Conservation (phyloP, 2,113 vertebrate genomes). For the Indicator maculatus region DNA sequence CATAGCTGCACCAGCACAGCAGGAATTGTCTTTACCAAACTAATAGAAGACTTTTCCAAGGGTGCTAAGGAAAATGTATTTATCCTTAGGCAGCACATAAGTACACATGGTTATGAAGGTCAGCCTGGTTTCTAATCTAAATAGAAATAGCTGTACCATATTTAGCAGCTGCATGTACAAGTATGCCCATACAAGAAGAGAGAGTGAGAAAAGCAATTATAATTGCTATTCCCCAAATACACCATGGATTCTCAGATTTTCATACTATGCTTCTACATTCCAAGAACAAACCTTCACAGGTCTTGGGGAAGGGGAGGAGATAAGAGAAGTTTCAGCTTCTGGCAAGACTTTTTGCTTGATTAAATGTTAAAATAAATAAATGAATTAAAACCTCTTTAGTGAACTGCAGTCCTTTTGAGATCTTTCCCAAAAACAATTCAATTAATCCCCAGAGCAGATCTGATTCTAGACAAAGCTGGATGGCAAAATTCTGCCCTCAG, state of each 20-base stretch:
- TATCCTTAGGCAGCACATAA: conserved; percentile 33
- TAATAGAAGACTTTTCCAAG: not conserved
- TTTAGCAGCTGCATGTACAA: conserved; percentile 30
- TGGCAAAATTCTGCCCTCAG: conserved; percentile 11
- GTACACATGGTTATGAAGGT: conserved; percentile 27
- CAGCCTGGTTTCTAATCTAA: conserved; percentile 46
- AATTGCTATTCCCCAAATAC: conserved; percentile 42
- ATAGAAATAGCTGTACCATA: conserved; percentile 10
- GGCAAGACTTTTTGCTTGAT: not conserved
- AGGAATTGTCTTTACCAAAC: not conserved
- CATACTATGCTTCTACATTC: not conserved
- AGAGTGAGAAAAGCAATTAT: conserved; percentile 64
- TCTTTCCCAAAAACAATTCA: not conserved
- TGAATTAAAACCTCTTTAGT: not conserved
- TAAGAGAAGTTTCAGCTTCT: not conserved
- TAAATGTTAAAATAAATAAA: not conserved
- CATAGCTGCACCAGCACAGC: not conserved
- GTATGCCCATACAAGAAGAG: conserved; percentile 33
- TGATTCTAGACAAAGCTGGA: not conserved
- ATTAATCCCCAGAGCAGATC: not conserved
- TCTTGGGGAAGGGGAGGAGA: not conserved
- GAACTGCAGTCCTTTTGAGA: not conserved
- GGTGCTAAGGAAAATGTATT: not conserved
- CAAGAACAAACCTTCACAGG: not conserved
- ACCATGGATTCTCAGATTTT: conserved; percentile 29